A percentile compares a stretch with the other conserved stretches of the same genome.
These are phyloP conservation scores for Tenebrosternarchus preto DNA, from an alignment of 2,113 vertebrate species.

Conservation along the genomic window DNA sequence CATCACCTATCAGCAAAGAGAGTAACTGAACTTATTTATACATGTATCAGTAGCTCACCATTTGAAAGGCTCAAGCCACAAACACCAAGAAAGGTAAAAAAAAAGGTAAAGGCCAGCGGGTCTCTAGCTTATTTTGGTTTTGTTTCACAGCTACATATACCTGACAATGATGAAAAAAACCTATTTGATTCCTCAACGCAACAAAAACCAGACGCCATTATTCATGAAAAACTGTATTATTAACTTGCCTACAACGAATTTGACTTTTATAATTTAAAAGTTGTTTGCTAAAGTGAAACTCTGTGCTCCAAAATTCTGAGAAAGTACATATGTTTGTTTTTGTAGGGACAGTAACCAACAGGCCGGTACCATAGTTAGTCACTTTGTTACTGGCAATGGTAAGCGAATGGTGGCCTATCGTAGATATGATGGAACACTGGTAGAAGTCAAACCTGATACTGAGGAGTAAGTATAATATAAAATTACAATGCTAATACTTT, in stretches of 20 bases:
- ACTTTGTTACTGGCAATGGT: constrained; percentile 69
- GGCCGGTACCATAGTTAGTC: constrained; percentile 55
- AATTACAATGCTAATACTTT: no score
- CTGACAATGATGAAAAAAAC: no score
- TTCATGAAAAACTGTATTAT: neutral
- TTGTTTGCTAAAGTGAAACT: neutral
- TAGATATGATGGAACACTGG: constrained; percentile 72
- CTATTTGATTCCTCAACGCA: no score
- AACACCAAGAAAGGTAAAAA: no score
- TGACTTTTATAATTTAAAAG: neutral
- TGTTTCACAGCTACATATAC: no score
- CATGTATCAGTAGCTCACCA: no score
- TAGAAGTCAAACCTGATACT: constrained; percentile 70
- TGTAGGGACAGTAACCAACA: constrained; percentile 54
- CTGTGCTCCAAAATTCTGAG: neutral
- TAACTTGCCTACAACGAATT: neutral
- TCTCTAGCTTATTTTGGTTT: no score
- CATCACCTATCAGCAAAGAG: no score
- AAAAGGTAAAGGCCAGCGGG: no score
- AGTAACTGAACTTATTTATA: no score
- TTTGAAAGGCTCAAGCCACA: no score
- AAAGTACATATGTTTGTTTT: neutral
- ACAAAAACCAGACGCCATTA: neutral
- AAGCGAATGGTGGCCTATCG: constrained; percentile 78
- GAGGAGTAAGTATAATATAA: constrained; percentile 75